phyloP scores from a whole-genome alignment of 2,888 invertebrate species.

The Podabrus alpinus region DNA sequence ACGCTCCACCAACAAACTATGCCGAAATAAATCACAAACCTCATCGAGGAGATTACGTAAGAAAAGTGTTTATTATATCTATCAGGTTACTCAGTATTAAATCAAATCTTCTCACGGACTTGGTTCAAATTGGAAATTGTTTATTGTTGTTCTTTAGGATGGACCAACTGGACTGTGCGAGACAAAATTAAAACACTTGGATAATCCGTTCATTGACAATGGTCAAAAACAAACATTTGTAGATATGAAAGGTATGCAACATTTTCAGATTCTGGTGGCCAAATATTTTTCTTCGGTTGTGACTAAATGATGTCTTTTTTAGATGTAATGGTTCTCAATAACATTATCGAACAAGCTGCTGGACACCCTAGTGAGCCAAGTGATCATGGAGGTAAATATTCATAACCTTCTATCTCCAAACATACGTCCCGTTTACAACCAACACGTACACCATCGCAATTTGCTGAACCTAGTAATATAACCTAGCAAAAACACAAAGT shows the following conservation, averaged over 20 bases:
- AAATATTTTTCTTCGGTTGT: background rate
- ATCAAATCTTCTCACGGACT: background rate
- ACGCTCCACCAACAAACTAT: slow-evolving; percentile 62
- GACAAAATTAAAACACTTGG: slow-evolving; percentile 81
- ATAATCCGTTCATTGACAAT: slow-evolving; percentile 92
- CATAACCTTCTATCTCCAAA: slow-evolving; percentile 20
- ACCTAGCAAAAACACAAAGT: slow-evolving; percentile 25
- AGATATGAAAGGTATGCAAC: slow-evolving; percentile 74
- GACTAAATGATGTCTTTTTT: slow-evolving; percentile 50
- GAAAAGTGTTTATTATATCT: slow-evolving; percentile 43
- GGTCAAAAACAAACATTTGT: slow-evolving; percentile 86
- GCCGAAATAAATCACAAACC: slow-evolving; percentile 67
- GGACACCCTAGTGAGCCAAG: slow-evolving; percentile 84
- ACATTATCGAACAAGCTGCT: slow-evolving; percentile 94
- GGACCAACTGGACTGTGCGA: slow-evolving; percentile 81
- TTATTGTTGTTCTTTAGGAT: slow-evolving; percentile 62
- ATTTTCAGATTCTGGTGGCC: background rate
- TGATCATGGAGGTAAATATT: slow-evolving; percentile 81
- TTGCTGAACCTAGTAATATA: slow-evolving; percentile 45
- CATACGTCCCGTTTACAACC: slow-evolving; percentile 32
- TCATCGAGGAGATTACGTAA: slow-evolving; percentile 74
- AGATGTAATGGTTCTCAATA: slow-evolving; percentile 97
- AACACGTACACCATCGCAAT: slow-evolving; percentile 56
- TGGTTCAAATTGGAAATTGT: background rate
- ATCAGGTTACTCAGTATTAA: background rate